Base-by-base conservation (phyloP, 2,113 vertebrate species). In the Hydrochoerus hydrochaeris region DNA sequence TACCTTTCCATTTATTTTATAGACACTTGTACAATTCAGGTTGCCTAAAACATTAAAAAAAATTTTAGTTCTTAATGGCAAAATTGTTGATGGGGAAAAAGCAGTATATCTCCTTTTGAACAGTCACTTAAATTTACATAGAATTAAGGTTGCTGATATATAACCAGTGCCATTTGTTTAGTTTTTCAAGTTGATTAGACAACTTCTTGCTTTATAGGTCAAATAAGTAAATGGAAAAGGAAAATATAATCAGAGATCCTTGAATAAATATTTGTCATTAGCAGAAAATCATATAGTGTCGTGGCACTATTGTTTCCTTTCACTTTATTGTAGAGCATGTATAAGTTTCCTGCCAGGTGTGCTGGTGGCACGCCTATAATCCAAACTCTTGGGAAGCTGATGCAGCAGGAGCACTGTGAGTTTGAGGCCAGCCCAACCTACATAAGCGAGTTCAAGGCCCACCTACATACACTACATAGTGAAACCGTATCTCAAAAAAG, bases 101-200 rank as follows among this genome's bases (percentile, higher is more conserved):
- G 9, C 73, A 87, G 0, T 85, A 38, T 35, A 78, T 96, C 41
- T 78, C 54, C 65, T 95, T 89, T 46, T 84, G 20, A 83, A 80
- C 38, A 77, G 0, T 86, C n/a, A 88, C 20, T 17, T 92, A 30
- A 41, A 75, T 75, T 75, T 75, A 4, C 67, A 7, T 95, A 92
- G 92, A 97, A 93, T 85, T 95, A 87, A 58, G 30, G 14, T 93
- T 94, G 4, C 19, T 94, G 20, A 81, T 44, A 38, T 87, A 62
- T 91, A 95, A 87, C 13, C 77, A 30, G 57, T 62, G 7, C 3
- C 78, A 3, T 92, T 88, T 80, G 41, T 95, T 95, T 96, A 52
- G 35, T 90, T 95, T 96, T 58, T 71, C n/a, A 71, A 54, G 32
- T 32, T 80, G 46, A 63, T 85, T 69, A 58, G 90, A 89, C 80